Base-by-base conservation (phyloP, 2,888 invertebrate genomes). In the Platynereis dumerilii region DNA sequence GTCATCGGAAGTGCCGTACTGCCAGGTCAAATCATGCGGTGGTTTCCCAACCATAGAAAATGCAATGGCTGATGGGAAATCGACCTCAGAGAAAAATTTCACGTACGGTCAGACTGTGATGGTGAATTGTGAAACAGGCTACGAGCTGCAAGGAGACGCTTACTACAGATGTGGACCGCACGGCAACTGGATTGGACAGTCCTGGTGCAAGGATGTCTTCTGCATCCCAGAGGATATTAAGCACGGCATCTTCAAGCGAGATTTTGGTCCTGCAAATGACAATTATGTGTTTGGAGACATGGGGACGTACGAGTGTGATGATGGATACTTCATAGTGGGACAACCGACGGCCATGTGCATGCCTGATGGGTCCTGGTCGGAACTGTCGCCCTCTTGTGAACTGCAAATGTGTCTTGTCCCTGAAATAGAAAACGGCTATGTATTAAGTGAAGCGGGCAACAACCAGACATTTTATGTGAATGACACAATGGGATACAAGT, bases 141-240 rank as follows among this genome's bases (percentile, higher is more conserved):
- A 29, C 20, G 26, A 34, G 2, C 57, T 57, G 28, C 29, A 57
- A 17, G 57, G 57, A 28, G 26, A 57, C 29, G 57, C 17, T 55
- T 24, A 20, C 27, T 24, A 24, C 27, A 55, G 17, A 24, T 55
- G 55, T 44, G 27, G 48, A 20, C 27, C 53, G 0, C 34, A 61
- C 34, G 69, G 69, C 28, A 29, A 24, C 3, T 69, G 69, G 69
- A 34, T 15, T 5, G 71, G 70, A 77, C 24, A 79, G 79, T 59
- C 65, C 15, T 42, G 44, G 12, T 65, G 65, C 54, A 34, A 59
- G 26, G 15, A 57, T 22, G 56, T 60, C 15, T 39, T 28, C 17
- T 65, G 65, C 44, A 26, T 42, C 3, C 56, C 39, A 2, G 55
- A 10, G 7, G 24, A 27, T 24, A 55, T 22, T n/a, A n/a, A 20